A percentile compares a stretch with the other conserved stretches of the same genome.
Evolutionary conservation across 2,888 invertebrate genomes (phyloP).

Genomic region (Chironomus tentans): DNA sequence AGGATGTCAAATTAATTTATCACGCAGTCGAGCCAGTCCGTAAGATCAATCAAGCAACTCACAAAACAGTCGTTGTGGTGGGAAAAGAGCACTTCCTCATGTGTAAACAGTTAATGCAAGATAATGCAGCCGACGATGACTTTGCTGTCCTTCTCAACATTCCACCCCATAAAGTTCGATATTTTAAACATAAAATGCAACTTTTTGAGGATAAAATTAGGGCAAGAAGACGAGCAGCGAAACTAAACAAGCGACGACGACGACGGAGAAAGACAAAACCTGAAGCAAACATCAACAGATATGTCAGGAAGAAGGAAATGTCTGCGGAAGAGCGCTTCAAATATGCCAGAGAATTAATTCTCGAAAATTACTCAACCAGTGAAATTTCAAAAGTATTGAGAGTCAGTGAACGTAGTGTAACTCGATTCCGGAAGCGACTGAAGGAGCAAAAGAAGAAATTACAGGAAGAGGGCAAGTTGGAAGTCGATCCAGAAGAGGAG

Average conservation of each 20-base stretch:
- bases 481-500: neutral
- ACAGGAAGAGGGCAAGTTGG: neutral
- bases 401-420: slow-evolving; percentile 10
- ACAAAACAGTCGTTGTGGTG: neutral
- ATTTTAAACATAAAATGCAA: neutral
- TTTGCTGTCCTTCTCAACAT: neutral
- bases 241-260: neutral
- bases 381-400: slow-evolving; percentile 19
- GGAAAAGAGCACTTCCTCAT: neutral
- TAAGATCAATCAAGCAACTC: neutral
- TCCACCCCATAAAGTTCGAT: neutral
- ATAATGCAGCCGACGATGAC: neutral
- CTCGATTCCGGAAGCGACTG: neutral
- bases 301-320: neutral
- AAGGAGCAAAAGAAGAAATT: neutral
- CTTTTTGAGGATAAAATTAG: neutral
- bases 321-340: neutral
- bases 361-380: slow-evolving; percentile 1
- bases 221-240: neutral
- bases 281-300: neutral
- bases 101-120: neutral
- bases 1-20: no score
- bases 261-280: neutral
- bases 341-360: neutral
- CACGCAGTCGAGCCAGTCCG: neutral